Evolutionary conservation across 2,797 vertebrate species (phyloP).

Genomic region (Ctenochaetus hawaiiensis): DNA sequence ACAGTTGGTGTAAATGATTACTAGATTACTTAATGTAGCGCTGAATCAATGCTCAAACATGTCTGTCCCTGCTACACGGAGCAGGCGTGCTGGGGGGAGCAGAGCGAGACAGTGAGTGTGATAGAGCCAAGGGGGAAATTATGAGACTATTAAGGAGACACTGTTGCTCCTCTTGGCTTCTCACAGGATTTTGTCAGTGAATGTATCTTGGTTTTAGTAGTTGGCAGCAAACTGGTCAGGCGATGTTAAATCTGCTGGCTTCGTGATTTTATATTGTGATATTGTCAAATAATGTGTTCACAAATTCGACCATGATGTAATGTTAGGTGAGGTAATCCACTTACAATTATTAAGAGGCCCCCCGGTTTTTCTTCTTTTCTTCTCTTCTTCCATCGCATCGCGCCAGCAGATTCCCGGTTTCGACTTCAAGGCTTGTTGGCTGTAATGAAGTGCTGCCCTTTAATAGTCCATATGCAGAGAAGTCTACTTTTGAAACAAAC

Average conservation of each 20-base stretch:
- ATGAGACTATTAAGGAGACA: constrained; percentile 70
- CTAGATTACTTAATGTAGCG: constrained; percentile 85
- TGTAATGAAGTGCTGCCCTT: constrained; percentile 45
- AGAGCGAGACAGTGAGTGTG: constrained; percentile 70
- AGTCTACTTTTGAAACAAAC: constrained; percentile 72
- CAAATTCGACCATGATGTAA: constrained; percentile 76
- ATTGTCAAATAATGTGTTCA: constrained; percentile 66
- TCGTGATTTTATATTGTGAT: constrained; percentile 63
- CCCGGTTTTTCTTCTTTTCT: constrained; percentile 28
- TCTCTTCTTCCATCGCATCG: constrained; percentile 27
- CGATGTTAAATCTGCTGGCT: constrained; percentile 67
- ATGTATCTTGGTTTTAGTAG: constrained; percentile 60
- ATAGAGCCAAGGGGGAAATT: constrained; percentile 82
- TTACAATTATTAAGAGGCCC: constrained; percentile 78
- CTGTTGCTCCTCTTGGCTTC: constrained; percentile 77
- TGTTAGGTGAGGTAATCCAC: constrained; percentile 82
- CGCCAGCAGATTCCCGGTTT: constrained; percentile 33
- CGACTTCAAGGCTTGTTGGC: constrained; percentile 63
- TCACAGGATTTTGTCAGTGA: constrained; percentile 58
- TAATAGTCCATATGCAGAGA: constrained; percentile 54
- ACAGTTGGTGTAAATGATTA: constrained; percentile 84
- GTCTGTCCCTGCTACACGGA: constrained; percentile 69
- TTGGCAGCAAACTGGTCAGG: constrained; percentile 58
- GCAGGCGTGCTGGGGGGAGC: constrained; percentile 46
- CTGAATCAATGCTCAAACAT: constrained; percentile 84